Evolutionary conservation across 2,113 vertebrate genomes (phyloP).

Genomic region (Sylvia atricapilla): DNA sequence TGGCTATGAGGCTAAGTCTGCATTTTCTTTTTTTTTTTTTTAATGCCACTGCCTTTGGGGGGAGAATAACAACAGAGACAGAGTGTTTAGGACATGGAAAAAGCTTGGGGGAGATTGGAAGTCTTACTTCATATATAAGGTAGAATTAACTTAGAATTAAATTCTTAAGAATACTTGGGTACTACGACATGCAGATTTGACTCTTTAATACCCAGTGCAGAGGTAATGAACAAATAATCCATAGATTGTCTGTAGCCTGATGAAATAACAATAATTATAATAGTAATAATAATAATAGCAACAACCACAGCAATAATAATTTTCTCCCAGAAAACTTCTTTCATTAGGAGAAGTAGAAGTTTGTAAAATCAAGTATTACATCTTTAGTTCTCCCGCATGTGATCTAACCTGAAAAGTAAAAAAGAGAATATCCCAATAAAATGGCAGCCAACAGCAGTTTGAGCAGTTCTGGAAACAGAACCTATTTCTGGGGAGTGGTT

Average conservation of each 20-base stretch:
- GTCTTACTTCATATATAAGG: neutral
- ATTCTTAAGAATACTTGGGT: neutral
- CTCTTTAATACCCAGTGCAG: neutral
- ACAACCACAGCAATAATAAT: neutral
- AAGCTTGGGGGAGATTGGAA: neutral
- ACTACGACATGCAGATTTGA: neutral
- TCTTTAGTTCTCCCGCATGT: neutral
- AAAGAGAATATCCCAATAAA: neutral
- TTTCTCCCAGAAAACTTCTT: neutral
- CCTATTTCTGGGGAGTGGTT: neutral
- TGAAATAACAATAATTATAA: neutral
- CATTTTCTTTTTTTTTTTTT: neutral
- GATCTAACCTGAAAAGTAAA: neutral
- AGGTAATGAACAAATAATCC: neutral
- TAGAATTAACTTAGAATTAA: neutral
- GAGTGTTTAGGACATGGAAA: neutral
- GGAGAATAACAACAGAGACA: neutral
- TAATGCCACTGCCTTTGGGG: neutral
- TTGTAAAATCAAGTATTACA: neutral
- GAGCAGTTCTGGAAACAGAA: neutral
- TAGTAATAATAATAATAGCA: neutral
- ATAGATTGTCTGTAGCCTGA: neutral
- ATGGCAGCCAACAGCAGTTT: neutral
- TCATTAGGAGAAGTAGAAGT: neutral
- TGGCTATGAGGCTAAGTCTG: neutral